Evolutionary conservation across 2,113 vertebrate species (phyloP).

Genomic region (Polypterus bichir): DNA sequence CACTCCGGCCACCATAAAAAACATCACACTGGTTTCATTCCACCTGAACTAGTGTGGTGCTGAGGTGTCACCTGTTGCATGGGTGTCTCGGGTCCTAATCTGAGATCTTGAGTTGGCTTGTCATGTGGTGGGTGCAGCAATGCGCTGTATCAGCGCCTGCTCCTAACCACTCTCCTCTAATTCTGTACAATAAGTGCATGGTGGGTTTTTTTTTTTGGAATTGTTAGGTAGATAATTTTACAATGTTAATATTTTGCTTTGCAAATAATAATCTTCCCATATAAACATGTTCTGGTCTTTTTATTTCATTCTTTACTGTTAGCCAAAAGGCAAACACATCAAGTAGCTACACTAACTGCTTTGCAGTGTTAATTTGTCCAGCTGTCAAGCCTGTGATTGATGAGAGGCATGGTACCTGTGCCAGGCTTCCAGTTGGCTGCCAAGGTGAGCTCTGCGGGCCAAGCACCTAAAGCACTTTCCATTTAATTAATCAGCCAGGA

Average conservation of each 20-base stretch:
- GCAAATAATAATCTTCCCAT: neutral
- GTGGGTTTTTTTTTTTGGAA: neutral
- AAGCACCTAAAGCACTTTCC: conserved; percentile 1
- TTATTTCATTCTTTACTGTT: neutral
- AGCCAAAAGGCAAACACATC: neutral
- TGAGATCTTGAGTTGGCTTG: no score
- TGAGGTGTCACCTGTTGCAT: no score
- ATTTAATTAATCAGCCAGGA: conserved; percentile 15
- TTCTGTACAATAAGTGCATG: no score
- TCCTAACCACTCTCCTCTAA: no score
- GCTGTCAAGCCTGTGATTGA: conserved; percentile 9
- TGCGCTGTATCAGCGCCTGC: no score
- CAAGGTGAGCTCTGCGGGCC: conserved; percentile 6
- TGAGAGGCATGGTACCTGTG: conserved; percentile 1
- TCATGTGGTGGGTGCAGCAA: no score
- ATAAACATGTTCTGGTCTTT: neutral
- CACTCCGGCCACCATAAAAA: no score
- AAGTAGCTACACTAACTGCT: neutral
- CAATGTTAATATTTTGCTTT: neutral
- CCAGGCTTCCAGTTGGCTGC: conserved; percentile 7
- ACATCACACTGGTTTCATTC: no score
- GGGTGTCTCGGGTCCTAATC: no score
- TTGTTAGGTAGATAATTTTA: neutral
- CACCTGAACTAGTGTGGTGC: no score
- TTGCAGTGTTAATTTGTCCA: neutral